These are phyloP conservation scores for Aegithalos caudatus DNA, from an alignment of 2,113 vertebrate genomes.

Conservation along the genomic window DNA sequence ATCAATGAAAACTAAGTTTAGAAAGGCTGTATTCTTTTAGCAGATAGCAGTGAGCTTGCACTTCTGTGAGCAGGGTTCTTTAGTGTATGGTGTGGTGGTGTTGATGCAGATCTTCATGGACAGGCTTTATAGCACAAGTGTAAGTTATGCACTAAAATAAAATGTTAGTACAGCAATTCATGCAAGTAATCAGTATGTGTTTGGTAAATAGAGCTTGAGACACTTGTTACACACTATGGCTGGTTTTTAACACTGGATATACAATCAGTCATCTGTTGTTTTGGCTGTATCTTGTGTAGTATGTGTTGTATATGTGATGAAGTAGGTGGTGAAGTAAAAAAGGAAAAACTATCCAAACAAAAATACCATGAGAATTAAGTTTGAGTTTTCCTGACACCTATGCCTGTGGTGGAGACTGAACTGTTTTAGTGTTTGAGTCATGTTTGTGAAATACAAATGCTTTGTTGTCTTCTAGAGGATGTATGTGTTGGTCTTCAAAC, in stretches of 20 bases:
- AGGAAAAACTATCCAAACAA: background rate
- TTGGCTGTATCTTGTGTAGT: background rate
- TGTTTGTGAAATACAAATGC: background rate
- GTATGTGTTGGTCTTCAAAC: background rate
- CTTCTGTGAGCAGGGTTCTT: background rate
- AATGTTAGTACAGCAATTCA: background rate
- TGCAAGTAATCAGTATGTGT: background rate
- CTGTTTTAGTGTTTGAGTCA: background rate
- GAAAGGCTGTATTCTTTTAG: background rate
- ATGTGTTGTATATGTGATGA: background rate
- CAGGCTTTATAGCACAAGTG: background rate
- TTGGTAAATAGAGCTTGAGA: background rate
- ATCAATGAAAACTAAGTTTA: background rate
- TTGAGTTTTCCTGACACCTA: background rate
- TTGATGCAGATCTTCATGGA: background rate
- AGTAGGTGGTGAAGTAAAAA: background rate
- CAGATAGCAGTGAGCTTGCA: background rate
- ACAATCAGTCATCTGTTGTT: background rate
- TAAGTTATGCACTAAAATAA: background rate
- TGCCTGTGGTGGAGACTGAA: background rate
- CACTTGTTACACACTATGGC: background rate
- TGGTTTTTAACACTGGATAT: background rate
- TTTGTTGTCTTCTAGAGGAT: background rate
- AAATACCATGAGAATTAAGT: background rate
- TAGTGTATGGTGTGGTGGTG: background rate